Conservation (phyloP, 1,140 invertebrate species). For the Dreissena rostriformis region DNA sequence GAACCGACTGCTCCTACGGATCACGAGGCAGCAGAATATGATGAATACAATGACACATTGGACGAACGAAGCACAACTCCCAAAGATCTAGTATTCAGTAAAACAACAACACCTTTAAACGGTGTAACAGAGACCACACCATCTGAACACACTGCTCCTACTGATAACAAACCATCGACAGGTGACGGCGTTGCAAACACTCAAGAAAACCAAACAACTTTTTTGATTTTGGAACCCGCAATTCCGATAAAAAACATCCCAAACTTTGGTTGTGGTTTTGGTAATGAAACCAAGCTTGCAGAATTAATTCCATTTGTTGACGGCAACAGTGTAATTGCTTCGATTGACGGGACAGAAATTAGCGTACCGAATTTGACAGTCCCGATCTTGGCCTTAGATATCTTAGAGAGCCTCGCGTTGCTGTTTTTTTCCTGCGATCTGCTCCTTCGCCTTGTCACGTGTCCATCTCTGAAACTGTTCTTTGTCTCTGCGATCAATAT, state of each 20-base stretch:
- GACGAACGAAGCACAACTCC: no score
- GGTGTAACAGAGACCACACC: no score
- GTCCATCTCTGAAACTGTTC: slow-evolving; percentile 79
- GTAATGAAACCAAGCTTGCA: neutral
- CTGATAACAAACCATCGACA: no score
- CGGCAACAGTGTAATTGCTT: neutral
- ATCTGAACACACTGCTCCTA: no score
- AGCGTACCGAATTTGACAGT: neutral
- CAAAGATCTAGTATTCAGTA: no score
- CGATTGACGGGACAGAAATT: neutral
- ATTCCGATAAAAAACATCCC: neutral
- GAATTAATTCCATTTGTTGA: neutral
- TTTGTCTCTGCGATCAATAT: slow-evolving; percentile 96
- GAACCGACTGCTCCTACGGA: no score
- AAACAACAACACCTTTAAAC: no score
- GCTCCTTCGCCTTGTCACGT: slow-evolving; percentile 71
- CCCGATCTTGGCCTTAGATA: neutral
- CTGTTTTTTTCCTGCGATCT: slow-evolving; percentile 79
- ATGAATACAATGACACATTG: no score
- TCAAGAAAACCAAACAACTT: neutral
- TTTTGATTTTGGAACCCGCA: neutral
- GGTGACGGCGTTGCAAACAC: no score
- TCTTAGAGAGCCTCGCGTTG: slow-evolving; percentile 11
- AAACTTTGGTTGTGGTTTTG: neutral
- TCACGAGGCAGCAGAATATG: no score